These are phyloP conservation scores for Pristis pectinata DNA, from an alignment of 2,797 vertebrate species.

Conservation along the genomic window DNA sequence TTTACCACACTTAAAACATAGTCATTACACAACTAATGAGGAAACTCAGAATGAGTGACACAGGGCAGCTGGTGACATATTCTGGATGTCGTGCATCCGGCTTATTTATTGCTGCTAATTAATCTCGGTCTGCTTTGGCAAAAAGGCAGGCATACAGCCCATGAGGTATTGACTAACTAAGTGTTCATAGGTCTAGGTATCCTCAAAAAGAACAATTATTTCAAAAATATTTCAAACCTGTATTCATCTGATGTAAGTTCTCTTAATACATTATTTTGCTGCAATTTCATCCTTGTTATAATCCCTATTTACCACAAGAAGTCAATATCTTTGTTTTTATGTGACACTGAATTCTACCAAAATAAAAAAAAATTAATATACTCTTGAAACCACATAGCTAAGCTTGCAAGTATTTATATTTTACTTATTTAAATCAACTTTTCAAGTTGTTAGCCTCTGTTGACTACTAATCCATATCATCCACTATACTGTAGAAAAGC, in stretches of 20 bases:
- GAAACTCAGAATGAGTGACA: neutral
- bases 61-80: neutral
- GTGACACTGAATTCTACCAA: neutral
- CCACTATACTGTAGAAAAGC: neutral
- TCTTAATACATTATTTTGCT: neutral
- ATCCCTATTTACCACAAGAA: neutral
- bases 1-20: neutral
- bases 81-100: neutral
- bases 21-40: neutral
- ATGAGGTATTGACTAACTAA: neutral
- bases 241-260: neutral
- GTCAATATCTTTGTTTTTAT: neutral
- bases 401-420: neutral
- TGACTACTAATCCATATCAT: neutral
- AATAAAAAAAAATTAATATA: neutral
- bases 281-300: neutral
- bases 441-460: neutral
- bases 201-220: neutral
- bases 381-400: neutral
- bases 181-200: neutral
- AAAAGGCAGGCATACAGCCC: neutral
- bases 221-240: neutral
- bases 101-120: neutral
- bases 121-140: neutral
- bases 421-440: neutral